These are phyloP conservation scores for Catocala sponsa DNA, from an alignment of 2,888 invertebrate species.

Conservation along the genomic window DNA sequence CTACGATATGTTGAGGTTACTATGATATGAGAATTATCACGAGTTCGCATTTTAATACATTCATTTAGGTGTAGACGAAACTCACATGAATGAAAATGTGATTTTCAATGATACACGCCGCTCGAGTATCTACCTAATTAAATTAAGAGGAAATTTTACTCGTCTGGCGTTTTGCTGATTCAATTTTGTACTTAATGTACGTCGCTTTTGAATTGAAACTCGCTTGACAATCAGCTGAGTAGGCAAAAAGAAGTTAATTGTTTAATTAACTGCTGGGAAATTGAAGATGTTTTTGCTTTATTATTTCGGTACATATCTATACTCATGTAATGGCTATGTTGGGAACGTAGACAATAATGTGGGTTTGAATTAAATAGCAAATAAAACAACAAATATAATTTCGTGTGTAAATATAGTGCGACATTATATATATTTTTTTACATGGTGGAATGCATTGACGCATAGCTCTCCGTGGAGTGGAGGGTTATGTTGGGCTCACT, in stretches of 20 bases:
- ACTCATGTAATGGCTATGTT: no score
- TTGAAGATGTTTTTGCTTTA: slow-evolving; percentile 33
- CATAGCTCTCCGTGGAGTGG: no score
- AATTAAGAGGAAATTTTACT: slow-evolving; percentile 33
- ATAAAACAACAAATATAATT: no score
- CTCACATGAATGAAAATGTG: slow-evolving; percentile 26
- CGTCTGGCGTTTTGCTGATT: slow-evolving; percentile 22
- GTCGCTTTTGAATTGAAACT: slow-evolving; percentile 35
- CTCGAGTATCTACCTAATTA: slow-evolving; percentile 32
- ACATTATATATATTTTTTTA: no score
- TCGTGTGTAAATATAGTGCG: no score
- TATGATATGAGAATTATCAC: slow-evolving; percentile 1
- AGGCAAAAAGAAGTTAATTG: slow-evolving; percentile 47
- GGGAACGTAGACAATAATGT: no score
- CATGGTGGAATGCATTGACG: no score
- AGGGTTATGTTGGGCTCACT: no score
- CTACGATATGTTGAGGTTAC: background rate
- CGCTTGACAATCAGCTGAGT: slow-evolving; percentile 30
- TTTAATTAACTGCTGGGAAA: slow-evolving; percentile 48
- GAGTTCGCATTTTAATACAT: background rate
- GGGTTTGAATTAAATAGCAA: no score
- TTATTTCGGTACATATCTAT: slow-evolving; percentile 26
- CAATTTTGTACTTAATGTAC: slow-evolving; percentile 36
- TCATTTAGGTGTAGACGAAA: slow-evolving; percentile 10
- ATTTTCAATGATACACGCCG: slow-evolving; percentile 33